Evolutionary conservation across 1,140 invertebrate genomes (phyloP), one percentile per base, ranked within the genome.

Genomic region (Leguminivora glycinivorella): DNA sequence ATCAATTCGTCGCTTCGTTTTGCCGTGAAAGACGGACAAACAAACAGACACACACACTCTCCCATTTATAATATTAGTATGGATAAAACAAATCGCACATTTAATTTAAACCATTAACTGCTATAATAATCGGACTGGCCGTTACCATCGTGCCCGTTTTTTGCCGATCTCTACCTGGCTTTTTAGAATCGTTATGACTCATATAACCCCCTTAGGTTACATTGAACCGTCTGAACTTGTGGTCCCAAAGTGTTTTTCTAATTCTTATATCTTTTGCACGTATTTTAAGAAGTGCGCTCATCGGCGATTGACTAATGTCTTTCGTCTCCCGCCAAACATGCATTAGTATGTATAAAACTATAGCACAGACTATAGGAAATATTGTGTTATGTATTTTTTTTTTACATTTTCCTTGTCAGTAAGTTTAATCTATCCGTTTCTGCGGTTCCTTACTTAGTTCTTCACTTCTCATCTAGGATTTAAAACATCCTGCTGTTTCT

Each of bases 221-320:
- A 25, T 63, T 63, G 58, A 63, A 63, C 58, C 58, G 26, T 19
- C 6, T 29, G 29, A 63, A 63, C 58, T 63, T 63, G 2, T 31
- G 58, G 26, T 19, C 26, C 26, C n/a, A 31, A 31, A 63, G 14
- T 25, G 6, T 52, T 52, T 63, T 63, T 34, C n/a, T 38, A 25
- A 68, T 24, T 43, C 31, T 68, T 43, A 34, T 43, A 22, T 24
- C 25, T 14, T 68, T 67, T 67, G 25, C 24, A 1, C 25, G 58
- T 68, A 43, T 68, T 68, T 68, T 43, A 43, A 68, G 43, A 43
- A 25, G 17, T 25, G 1, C 31, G 22, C 58, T 34, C 58, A 63
- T 26, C 26, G n/a, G n/a, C n/a, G 58, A 29, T 63, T 63, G 26
- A 63, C 58, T 31, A 63, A 31, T 63, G 26, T 9, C 26, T 63